Base-by-base conservation (phyloP, 1,140 invertebrate genomes). In the Drosophila pruinosa region DNA sequence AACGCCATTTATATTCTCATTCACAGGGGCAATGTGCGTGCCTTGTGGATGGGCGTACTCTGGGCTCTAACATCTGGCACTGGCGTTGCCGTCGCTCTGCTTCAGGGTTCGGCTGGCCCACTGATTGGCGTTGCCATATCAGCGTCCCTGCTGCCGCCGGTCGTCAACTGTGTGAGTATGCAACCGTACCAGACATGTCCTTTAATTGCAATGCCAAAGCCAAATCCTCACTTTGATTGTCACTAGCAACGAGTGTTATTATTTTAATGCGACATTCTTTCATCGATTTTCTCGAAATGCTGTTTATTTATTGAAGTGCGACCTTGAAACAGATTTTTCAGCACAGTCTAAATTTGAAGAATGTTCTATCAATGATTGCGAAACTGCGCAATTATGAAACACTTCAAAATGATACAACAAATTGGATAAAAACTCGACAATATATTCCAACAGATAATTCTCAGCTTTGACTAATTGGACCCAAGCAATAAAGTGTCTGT, bases 91-190 rank as follows among this genome's bases (percentile, higher is more conserved):
- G 93, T 98, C n/a, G 96, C 96, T 24, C 92, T 97, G 26, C 92
- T 98, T 0, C 96, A 96, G 82, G 96, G 96, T 12, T 97, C 96
- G 81, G 95, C 95, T 36, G 96, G 96, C 1, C 96, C 96, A 1
- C 89, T 97, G 34, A 97, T 98, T 67, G 96, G 96, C 73, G 97
- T 98, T 31, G 97, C 97, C 3, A 97, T 97, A 86, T 97, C 96
- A 2, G 96, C 97, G 1, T 97, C 96, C 1, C 92, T 97, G 26
- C 86, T 98, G 48, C 96, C 96, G n/a, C 97, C 96, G 8, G 95
- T 96, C 65, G 96, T 97, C 4, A 97, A 97, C 91, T 95, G 95
- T 83, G 95, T 96, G 92, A 94, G 94, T 93, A 85, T 57, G 36
- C 28, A 45, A 6, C 7, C n/a, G 7, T 21, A 10, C 15, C 2